Evolutionary conservation across 2,113 vertebrate species (phyloP), one percentile per base, ranked within the genome.

Genomic region (Raphicerus campestris): DNA sequence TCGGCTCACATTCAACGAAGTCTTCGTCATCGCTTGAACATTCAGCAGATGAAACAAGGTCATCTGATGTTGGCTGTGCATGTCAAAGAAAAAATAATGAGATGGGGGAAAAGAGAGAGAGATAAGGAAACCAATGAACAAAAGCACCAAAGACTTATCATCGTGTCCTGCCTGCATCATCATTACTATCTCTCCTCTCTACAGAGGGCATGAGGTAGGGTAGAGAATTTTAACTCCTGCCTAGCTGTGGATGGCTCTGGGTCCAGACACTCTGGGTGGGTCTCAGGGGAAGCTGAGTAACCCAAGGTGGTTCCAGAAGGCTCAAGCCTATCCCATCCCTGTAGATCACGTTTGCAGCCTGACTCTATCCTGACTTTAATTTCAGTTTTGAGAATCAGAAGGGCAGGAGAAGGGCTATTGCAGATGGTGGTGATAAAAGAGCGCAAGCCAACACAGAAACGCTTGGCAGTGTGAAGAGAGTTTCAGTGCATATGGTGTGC

Each of bases 1-100:
- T 99, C 1, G 99, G 99, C 58, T 99, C 99, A 98, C 99, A 99
- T 98, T 99, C 99, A 92, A 99, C 99, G 97, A 99, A 99, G 98
- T 99, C 99, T 99, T 99, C 99, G 87, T 99, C 99, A 63, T 99
- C 99, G 53, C 99, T 99, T 97, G 99, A 99, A 98, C 99, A 99
- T 98, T 99, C 99, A 14, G 99, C 99, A 49, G 99, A 99, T 19
- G 99, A 99, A 89, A 99, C 99, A 0, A 99, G 99, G 98, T 99
- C 99, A 97, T 99, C 99, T 73, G 99, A 99, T 45, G 99, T 99
- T 99, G 99, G 98, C 96, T 60, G 89, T 16, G 30, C 19, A 73
- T 87, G 89, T 87, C 82, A 94, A 93, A 94, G 63, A 10, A 49
- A 84, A 55, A 60, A 93, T 28, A 85, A 87, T 26, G 24, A 85